Evolutionary conservation across 1,140 invertebrate species (phyloP), one percentile per base, ranked within the genome.

Genomic region (Drosophila mojavensis): DNA sequence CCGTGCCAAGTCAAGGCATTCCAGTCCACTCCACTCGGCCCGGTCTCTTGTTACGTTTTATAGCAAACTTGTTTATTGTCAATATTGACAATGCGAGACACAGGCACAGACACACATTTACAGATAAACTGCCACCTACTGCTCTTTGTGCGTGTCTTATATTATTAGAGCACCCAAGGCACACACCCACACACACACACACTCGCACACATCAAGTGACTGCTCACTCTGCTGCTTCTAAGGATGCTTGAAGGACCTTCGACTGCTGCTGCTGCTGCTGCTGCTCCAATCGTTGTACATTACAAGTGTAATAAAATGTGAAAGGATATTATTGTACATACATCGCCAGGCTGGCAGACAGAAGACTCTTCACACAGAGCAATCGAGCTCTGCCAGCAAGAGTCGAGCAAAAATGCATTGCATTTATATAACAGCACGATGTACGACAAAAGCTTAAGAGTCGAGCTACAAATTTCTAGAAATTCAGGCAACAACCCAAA

Each of bases 21-120:
- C 24, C 20, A 30, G 7, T 43, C 39, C 36, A 15, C 9, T 60
- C 24, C 24, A 28, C 58, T 45, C 26, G 11, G n/a, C 13, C 33
- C 48, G 51, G 60, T 26, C 64, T 73, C 76, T 53, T 89, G 77
- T 84, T 79, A 80, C 68, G 51, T 84, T 88, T 84, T 89, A 84
- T 84, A 68, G 84, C 84, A 90, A 88, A 90, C 85, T 89, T 89
- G 85, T 89, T 89, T 89, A 90, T 81, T 89, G 85, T 89, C 84
- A 89, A 89, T 89, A 89, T 89, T 89, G 84, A 89, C 84, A 89
- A 79, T 86, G 82, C 79, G 76, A 79, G 67, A 51, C 15, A 47
- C 5, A 45, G 13, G n/a, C 55, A 50, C 56, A 59, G 73, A 81
- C 60, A 50, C 56, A 64, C 41, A 53, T 24, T 41, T 24, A 55